Conservation (phyloP, 2,797 vertebrate species). For the Microhierax caerulescens region DNA sequence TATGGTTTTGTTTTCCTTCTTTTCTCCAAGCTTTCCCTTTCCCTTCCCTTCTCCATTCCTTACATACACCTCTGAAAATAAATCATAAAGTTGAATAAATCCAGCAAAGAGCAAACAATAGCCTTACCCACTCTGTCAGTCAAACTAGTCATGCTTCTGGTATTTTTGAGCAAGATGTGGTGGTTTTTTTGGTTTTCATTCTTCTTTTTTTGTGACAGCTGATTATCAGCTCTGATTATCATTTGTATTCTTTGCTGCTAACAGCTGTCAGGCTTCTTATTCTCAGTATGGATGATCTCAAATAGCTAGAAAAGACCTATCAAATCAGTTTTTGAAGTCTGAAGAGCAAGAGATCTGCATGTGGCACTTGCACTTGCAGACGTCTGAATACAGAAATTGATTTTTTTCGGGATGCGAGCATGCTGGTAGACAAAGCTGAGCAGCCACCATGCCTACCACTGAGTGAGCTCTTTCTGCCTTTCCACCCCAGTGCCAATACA, state of each 20-base stretch:
- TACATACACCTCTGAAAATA: not conserved
- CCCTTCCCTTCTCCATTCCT: not conserved
- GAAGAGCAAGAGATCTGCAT: not conserved
- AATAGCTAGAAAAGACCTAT: not conserved
- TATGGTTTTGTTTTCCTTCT: not conserved
- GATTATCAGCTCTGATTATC: conserved; percentile 41
- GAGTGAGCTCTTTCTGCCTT: not conserved
- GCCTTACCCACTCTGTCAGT: not conserved
- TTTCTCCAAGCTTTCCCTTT: not conserved
- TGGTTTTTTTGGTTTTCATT: not conserved
- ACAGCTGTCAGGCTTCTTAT: conserved; percentile 13
- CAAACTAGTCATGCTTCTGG: not conserved
- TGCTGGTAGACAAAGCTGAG: not conserved
- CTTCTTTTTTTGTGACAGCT: not conserved
- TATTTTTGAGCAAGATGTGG: not conserved
- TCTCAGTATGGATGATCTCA: not conserved
- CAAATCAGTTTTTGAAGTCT: not conserved
- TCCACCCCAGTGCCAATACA: fast-evolving
- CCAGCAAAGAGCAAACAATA: not conserved
- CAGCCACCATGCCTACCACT: not conserved
- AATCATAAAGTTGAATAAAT: not conserved
- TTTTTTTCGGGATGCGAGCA: not conserved
- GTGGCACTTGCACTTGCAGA: not conserved
- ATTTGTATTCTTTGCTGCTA: not conserved
- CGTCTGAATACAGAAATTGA: not conserved